phyloP scores from a whole-genome alignment of 2,797 vertebrate species.

The Poecilia gillii region DNA sequence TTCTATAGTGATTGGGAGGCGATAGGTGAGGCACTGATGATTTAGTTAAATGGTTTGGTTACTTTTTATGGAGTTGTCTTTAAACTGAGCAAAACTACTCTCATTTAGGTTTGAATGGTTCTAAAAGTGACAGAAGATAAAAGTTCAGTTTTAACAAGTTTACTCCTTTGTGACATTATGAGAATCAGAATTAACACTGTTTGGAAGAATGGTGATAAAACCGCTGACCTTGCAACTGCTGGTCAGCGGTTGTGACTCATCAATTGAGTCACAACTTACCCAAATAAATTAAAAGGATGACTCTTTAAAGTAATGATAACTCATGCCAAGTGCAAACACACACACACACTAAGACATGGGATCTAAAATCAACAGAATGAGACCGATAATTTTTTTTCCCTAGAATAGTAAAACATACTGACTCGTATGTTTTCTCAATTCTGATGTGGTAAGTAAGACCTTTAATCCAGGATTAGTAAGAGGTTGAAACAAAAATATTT shows the following conservation, averaged over 20 bases:
- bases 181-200: not conserved
- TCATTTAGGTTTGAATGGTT: not conserved
- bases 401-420: not conserved
- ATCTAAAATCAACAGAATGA: not conserved
- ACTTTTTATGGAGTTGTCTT: not conserved
- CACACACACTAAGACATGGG: slow-evolving; percentile 7
- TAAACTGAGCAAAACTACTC: not conserved
- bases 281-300: not conserved
- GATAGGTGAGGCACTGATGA: not conserved
- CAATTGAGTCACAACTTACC: not conserved
- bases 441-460: slow-evolving; percentile 46
- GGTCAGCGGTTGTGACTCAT: too few species aligned
- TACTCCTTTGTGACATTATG: not conserved
- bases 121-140: not conserved
- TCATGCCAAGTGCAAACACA: slow-evolving; percentile 21
- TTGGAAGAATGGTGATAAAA: not conserved
- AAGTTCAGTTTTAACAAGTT: not conserved
- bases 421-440: slow-evolving; percentile 20
- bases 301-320: slow-evolving; percentile 7
- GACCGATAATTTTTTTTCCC: not conserved
- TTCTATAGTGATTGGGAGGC: not conserved
- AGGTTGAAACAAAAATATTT: slow-evolving; percentile 36
- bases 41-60: not conserved
- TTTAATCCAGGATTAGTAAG: slow-evolving; percentile 24
- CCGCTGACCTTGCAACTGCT: not conserved